Base-by-base conservation (phyloP, 2,797 vertebrate species). In the Acipenser oxyrinchus region DNA sequence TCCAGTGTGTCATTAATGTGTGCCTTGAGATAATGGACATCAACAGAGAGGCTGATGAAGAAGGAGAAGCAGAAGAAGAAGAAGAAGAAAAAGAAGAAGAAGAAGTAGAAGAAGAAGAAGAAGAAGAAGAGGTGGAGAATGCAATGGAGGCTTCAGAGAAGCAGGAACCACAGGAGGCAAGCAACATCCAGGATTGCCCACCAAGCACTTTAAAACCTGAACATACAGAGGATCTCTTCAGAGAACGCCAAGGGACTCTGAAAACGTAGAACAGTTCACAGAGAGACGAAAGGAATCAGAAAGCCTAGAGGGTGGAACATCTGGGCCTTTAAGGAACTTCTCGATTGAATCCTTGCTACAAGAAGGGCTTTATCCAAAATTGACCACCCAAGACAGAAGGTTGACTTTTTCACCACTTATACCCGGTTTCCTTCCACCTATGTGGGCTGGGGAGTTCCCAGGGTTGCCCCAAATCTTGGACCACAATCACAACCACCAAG, bases 11-110 rank as follows among this genome's bases (percentile, higher is more conserved):
- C 62, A 92, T 98, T 76, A 95, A 95, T 0, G 97, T 99, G 11
- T 99, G 97, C 78, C 80, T 98, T 72, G 97, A 99, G 82, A 98
- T 99, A 81, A 94, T 99, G 92, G 94, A 96, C 85, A 92, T 93
- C 0, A 83, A 87, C 0, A 88, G 90, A 1, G 90, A 84, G 0
- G 89, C 71, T 0, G 87, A 82, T 0, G 90, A 85, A 12, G 85
- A 86, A 0, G 86, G 77, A 0, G 87, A 82, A 55, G 89, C 85
- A 49, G 86, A 88, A 48, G 87, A 87, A 0, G 89, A 94, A 0
- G 92, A 94, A 0, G 93, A 94, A 0, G 88, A 84, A 0, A 91
- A 91, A 0, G 90, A 89, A 0, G 91, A 91, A 0, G 90, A 89
- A 0, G 93, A 93, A 0, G 94, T 91, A 0, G 94, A 94, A 0